Percentiles rank a stretch among this genome's conserved stretches.
These are phyloP conservation scores for Euzetes globulus DNA, from an alignment of 2,888 invertebrate species.

Conservation along the genomic window DNA sequence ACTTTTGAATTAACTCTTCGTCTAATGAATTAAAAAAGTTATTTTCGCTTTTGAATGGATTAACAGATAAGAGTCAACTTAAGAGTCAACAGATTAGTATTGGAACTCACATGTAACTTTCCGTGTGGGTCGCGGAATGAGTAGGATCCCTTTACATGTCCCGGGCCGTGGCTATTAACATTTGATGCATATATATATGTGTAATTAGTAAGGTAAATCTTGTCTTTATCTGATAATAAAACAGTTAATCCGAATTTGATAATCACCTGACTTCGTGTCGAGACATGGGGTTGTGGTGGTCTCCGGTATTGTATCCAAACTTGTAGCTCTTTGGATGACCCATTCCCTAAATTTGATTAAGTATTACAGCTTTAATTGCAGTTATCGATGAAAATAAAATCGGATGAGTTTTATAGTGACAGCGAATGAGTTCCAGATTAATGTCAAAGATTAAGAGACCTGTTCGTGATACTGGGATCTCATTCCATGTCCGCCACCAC, in stretches of 20 bases:
- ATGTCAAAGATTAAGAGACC: neutral
- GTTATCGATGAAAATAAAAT: neutral
- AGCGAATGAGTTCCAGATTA: neutral
- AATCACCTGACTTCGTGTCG: constrained; percentile 39
- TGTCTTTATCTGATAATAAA: too few species aligned
- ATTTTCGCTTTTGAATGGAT: too few species aligned
- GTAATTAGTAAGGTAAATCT: too few species aligned
- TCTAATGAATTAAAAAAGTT: too few species aligned
- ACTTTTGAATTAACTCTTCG: too few species aligned
- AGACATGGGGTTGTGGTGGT: constrained; percentile 40
- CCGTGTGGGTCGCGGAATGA: constrained; percentile 41
- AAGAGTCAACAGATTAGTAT: too few species aligned
- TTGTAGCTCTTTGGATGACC: constrained; percentile 40
- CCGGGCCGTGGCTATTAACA: constrained; percentile 36
- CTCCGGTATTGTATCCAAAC: constrained; percentile 41
- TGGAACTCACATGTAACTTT: constrained; percentile 28
- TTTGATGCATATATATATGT: too few species aligned
- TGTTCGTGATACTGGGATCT: constrained; percentile 20
- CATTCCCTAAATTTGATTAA: constrained; percentile 35
- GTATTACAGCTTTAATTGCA: neutral
- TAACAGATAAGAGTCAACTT: too few species aligned
- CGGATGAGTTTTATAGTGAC: neutral
- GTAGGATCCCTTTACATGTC: constrained; percentile 40
- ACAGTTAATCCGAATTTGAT: too few species aligned
- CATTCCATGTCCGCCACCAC: neutral